Evolutionary conservation across 2,113 vertebrate genomes (phyloP).

Genomic region (Gracilinanus agilis): DNA sequence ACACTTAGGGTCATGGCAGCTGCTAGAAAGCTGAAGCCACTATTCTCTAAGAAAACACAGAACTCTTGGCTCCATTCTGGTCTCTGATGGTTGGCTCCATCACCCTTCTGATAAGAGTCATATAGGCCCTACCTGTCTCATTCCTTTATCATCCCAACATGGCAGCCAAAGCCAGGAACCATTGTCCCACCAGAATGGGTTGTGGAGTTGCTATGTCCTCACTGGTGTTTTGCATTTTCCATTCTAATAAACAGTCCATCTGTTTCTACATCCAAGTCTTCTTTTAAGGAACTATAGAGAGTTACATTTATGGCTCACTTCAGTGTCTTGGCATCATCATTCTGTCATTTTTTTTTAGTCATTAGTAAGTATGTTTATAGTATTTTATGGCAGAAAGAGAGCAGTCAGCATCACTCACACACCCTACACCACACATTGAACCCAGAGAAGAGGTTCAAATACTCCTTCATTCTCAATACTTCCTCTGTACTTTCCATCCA

Average conservation of each 20-base stretch:
- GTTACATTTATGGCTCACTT: background rate
- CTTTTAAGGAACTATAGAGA: background rate
- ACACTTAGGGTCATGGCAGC: conserved; percentile 76
- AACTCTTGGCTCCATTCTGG: conserved; percentile 32
- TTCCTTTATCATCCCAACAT: background rate
- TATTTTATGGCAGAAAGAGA: background rate
- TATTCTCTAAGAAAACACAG: conserved; percentile 69
- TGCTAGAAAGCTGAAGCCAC: conserved; percentile 78
- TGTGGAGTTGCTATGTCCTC: background rate
- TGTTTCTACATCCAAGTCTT: background rate
- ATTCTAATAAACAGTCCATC: background rate
- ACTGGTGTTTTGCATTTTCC: background rate
- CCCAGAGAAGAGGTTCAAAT: background rate
- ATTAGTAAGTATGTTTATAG: background rate
- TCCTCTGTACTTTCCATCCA: background rate
- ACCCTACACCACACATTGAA: background rate
- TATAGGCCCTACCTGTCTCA: background rate
- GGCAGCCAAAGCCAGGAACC: background rate
- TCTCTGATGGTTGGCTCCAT: background rate
- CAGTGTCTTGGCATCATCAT: background rate
- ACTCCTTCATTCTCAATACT: background rate
- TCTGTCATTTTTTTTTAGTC: background rate
- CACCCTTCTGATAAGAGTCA: background rate
- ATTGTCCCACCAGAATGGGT: background rate
- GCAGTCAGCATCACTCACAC: background rate